Base-by-base conservation (phyloP, 2,888 invertebrate species). In the Amiota mariae region DNA sequence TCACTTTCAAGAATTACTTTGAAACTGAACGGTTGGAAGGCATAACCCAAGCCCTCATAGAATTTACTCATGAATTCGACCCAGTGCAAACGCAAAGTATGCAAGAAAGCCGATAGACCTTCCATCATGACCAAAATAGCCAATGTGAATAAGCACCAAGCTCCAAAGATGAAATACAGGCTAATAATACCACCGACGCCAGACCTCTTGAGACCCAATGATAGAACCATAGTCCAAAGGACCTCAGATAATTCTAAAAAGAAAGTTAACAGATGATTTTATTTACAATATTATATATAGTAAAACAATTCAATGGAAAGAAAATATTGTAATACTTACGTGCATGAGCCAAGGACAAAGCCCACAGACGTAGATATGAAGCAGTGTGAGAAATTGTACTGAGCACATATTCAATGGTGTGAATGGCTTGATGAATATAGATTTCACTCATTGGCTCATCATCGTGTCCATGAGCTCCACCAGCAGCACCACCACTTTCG, bases 61-160 rank as follows among this genome's bases (percentile, higher is more conserved):
- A 97, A 97, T 90, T 97, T 97, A 91, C 96, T 97, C 92, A 98
- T 97, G 92, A 98, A 98, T 90, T 97, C 97, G 86, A 97, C 97
- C 98, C 98, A 98, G 91, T 98, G 98, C 85, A 98, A 93, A 93
- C 99, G 96, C 82, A 99, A 93, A 0, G 98, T 98, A 90, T 99
- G 99, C 81, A 99, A 92, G 92, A 99, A 99, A 64, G 99, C 99
- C 46, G 98, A 98, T 48, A 99, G 92, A 1, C 99, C 99, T 91
- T 99, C 99, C 99, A 99, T 99, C 88, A 98, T 93, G 78, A 99
- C 96, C 76, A 99, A 93, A 89, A 99, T 98, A 85, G 95, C 95
- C 73, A 99, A 92, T 0, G 99, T 99, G 81, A 98, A 93, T 71
- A 94, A 91, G 73, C 96, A 95, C 97, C 98, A 99, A 87, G 95